Conservation (phyloP, 37 sponge, comb jelly and placozoan species). For the Bolinopsis microptera region DNA sequence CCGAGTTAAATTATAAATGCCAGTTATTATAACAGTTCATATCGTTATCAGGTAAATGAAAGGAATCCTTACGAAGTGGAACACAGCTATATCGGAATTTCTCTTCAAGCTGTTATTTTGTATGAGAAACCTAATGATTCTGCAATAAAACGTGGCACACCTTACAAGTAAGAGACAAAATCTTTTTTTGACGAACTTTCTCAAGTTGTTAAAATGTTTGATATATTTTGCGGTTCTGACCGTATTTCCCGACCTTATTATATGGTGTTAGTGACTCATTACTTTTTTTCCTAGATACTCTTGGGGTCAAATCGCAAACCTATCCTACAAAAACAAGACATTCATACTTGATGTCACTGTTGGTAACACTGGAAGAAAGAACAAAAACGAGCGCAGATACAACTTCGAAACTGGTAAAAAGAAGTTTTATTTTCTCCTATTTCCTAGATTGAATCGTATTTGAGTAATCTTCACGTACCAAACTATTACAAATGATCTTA, state of each 20-base stretch:
- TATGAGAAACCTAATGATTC: neutral
- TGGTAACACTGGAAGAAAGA: neutral
- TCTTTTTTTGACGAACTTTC: neutral
- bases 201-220: no score
- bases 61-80: neutral
- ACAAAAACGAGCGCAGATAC: neutral
- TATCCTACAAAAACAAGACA: conserved; percentile 31
- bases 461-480: neutral
- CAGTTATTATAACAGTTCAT: no score
- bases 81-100: neutral
- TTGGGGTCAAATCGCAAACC: neutral
- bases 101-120: neutral
- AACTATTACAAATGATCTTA: no score
- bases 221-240: no score
- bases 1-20: no score
- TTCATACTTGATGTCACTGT: neutral
- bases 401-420: conserved; percentile 16
- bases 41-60: neutral
- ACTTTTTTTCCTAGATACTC: no score
- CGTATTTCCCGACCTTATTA: no score
- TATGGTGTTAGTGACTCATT: no score
- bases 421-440: neutral
- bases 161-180: neutral
- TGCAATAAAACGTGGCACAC: neutral
- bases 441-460: neutral